These are phyloP conservation scores for Nycticebus coucang DNA, from an alignment of 2,113 vertebrate species.

Conservation along the genomic window DNA sequence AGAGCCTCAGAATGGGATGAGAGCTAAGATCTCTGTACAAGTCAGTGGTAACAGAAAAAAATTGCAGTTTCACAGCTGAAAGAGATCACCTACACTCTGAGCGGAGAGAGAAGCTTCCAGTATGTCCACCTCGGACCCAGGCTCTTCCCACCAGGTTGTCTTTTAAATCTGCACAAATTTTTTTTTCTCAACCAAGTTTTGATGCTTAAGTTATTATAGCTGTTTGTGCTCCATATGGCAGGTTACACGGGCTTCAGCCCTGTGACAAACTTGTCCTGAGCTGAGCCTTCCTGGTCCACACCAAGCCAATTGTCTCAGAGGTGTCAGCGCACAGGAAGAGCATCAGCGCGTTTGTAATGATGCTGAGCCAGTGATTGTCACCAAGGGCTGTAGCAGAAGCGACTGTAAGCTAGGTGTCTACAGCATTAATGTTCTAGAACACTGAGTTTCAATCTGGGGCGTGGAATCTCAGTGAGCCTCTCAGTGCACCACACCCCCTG, in stretches of 20 bases:
- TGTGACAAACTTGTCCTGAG: background rate
- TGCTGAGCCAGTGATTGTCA: too few relatives aligned
- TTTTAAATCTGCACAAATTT: background rate
- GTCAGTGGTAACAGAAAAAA: background rate
- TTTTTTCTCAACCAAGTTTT: background rate
- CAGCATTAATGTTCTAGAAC: background rate
- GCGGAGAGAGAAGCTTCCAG: background rate
- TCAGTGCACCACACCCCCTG: accelerated
- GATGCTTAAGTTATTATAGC: background rate
- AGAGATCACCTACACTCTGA: background rate
- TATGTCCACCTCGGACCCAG: background rate
- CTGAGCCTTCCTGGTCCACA: background rate
- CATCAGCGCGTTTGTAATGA: accelerated
- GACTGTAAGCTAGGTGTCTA: background rate
- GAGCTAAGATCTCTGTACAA: background rate
- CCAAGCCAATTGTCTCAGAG: background rate
- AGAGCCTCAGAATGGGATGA: background rate
- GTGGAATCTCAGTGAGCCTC: background rate
- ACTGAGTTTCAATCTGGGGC: background rate
- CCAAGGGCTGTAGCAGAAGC: background rate
- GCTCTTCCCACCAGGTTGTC: background rate
- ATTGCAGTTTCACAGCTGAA: background rate
- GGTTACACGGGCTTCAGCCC: background rate
- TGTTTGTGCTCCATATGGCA: background rate
- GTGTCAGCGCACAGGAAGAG: accelerated